Evolutionary conservation across 2,888 invertebrate species (phyloP).

Genomic region (Pelosia muscerda): DNA sequence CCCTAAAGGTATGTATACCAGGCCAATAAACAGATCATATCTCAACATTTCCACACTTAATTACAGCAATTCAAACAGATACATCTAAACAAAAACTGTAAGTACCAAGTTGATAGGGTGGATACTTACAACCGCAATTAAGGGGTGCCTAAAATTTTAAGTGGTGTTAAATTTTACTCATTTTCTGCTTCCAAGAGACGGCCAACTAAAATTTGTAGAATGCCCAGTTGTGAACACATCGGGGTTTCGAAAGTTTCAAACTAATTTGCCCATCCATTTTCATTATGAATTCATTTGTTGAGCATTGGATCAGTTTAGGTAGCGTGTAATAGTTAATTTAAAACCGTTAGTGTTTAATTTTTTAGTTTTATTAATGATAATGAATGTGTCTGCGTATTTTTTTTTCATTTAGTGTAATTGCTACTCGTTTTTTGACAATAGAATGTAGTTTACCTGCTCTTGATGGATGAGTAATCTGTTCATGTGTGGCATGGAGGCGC

Average conservation of each 20-base stretch:
- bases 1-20: too few species aligned
- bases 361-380: not conserved
- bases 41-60: conserved; percentile 26
- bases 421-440: not conserved
- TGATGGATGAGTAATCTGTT: not conserved
- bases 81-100: conserved; percentile 45
- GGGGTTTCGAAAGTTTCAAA: conserved; percentile 58
- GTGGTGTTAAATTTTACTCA: conserved; percentile 54
- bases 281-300: conserved; percentile 53
- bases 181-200: conserved; percentile 47
- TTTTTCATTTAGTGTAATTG: not conserved
- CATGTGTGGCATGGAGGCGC: not conserved
- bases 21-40: not conserved
- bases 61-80: conserved; percentile 37
- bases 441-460: not conserved
- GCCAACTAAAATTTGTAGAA: conserved; percentile 53
- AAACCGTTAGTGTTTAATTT: not conserved
- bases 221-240: conserved; percentile 53
- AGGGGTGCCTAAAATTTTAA: conserved; percentile 46
- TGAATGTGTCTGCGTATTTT: not conserved
- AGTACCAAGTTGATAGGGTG: conserved; percentile 45
- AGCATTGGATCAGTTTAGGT: conserved; percentile 11
- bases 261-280: conserved; percentile 58
- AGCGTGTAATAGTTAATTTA: conserved; percentile 1
- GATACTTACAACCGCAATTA: conserved; percentile 41